Base-by-base conservation (phyloP, 35 echinoderm and acorn worm genomes). In the Lytechinus variegatus region DNA sequence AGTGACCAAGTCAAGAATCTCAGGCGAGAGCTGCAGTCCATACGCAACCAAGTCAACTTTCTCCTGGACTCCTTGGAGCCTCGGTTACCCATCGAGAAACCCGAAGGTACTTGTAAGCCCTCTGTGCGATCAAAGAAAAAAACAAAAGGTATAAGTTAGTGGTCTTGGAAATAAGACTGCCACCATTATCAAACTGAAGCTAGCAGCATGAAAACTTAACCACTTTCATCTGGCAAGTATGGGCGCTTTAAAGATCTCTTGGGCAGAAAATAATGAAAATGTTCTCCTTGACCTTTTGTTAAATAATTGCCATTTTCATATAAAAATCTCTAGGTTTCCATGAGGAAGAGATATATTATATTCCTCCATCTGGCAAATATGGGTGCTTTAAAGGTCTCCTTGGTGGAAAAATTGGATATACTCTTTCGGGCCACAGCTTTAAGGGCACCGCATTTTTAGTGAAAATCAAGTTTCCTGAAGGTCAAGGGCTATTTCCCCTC, bases 1-100 rank as follows among this genome's bases (percentile, higher is more conserved):
- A 96, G 98, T 96, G 98, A 99, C 94, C 98, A 99, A 86, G 96
- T 99, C 1, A 99, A 99, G 21, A 95, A 99, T 94, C 52, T 99
- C 95, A 91, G 97, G 27, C 95, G 61, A 94, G 97, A 99, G 92
- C 95, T 98, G 52, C 95, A 96, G 3, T 72, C 89, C 28, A 97
- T 99, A 52, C 94, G 98, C 9, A 98, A 99, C 71, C 96, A 97
- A 87, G 97, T 99, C 27, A 96, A 96, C 29, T 94, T 95, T n/a
- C 58, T 99, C 14, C 87, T 99, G 96, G 98, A 99, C 66, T 94
- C 93, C 5, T 86, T 99, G 95, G 97, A 99, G 89, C 97, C 97
- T 33, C 95, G 97, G 10, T n/a, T 57, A 28, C 92, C 96, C 54
- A 52, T 58, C 52, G 97, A 99, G 71, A 95, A 86, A 89, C 95